Percentiles rank a stretch among this genome's conserved stretches.
Conservation (phyloP, 2,113 vertebrate genomes). For the Pteronura brasiliensis region DNA sequence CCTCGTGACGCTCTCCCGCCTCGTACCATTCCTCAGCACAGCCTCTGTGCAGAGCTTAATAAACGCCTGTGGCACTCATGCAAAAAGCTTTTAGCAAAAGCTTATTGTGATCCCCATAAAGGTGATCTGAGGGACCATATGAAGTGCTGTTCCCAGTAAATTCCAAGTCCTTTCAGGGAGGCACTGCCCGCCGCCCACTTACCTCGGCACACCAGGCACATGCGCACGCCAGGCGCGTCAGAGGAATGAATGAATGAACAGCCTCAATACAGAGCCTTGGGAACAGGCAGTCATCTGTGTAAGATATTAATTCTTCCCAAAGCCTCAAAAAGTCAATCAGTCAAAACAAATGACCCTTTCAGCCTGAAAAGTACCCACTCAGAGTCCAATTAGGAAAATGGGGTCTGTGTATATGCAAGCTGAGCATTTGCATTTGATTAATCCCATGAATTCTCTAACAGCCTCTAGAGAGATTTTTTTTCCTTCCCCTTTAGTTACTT, state of each 20-base stretch:
- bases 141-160: not conserved
- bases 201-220: not conserved
- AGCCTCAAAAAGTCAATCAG: constrained; percentile 74
- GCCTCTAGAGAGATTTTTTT: not conserved
- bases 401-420: constrained; percentile 65
- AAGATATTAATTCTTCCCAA: constrained; percentile 71
- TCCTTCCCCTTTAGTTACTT: not conserved
- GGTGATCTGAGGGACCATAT: not conserved
- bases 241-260: not conserved
- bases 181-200: not conserved
- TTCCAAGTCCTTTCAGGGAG: not conserved
- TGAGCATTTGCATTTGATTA: constrained; percentile 68
- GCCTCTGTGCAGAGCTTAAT: not conserved
- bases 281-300: constrained; percentile 71
- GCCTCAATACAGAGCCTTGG: constrained; percentile 52
- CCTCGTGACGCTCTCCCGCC: too few relatives aligned
- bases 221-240: not conserved
- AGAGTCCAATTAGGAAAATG: constrained; percentile 76
- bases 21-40: not conserved
- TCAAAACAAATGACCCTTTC: constrained; percentile 77
- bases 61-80: not conserved
- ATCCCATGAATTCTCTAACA: constrained; percentile 69
- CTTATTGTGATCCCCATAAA: not conserved
- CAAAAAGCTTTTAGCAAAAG: not conserved
- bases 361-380: constrained; percentile 74